These are phyloP conservation scores for Seriola dumerili DNA, from an alignment of 2,113 vertebrate species.

Conservation along the genomic window DNA sequence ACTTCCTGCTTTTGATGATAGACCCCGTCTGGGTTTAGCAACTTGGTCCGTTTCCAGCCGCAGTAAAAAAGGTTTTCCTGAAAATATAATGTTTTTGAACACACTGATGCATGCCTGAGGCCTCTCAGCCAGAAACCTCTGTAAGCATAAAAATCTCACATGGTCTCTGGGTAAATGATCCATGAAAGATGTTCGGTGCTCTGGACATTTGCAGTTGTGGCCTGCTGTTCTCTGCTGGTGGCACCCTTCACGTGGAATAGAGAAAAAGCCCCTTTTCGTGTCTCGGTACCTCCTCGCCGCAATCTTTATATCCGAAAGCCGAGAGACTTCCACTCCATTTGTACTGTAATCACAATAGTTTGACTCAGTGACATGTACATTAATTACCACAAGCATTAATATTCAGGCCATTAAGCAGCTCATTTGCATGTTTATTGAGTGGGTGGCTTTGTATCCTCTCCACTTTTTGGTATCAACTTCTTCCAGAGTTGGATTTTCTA, in stretches of 20 bases:
- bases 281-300: background rate
- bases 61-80: slow-evolving; percentile 10
- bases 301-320: background rate
- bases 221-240: slow-evolving; percentile 21
- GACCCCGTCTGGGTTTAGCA: slow-evolving; percentile 30
- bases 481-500: slow-evolving; percentile 56
- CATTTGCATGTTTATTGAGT: slow-evolving; percentile 81
- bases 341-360: slow-evolving; percentile 73
- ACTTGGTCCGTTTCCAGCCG: slow-evolving; percentile 33
- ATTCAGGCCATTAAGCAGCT: slow-evolving; percentile 77
- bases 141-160: background rate
- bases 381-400: slow-evolving; percentile 75
- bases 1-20: slow-evolving; percentile 32
- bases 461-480: slow-evolving; percentile 48
- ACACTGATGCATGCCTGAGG: slow-evolving; percentile 25
- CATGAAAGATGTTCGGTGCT: background rate
- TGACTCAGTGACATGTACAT: slow-evolving; percentile 73
- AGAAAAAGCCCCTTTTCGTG: background rate
- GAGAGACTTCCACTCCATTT: slow-evolving; percentile 29
- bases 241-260: background rate
- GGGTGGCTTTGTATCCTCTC: slow-evolving; percentile 54
- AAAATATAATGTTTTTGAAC: slow-evolving; percentile 29
- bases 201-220: slow-evolving; percentile 11
- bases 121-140: slow-evolving; percentile 9
- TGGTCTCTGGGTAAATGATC: background rate